phyloP scores from a whole-genome alignment of 2,113 vertebrate species.

The Otocyon megalotis region DNA sequence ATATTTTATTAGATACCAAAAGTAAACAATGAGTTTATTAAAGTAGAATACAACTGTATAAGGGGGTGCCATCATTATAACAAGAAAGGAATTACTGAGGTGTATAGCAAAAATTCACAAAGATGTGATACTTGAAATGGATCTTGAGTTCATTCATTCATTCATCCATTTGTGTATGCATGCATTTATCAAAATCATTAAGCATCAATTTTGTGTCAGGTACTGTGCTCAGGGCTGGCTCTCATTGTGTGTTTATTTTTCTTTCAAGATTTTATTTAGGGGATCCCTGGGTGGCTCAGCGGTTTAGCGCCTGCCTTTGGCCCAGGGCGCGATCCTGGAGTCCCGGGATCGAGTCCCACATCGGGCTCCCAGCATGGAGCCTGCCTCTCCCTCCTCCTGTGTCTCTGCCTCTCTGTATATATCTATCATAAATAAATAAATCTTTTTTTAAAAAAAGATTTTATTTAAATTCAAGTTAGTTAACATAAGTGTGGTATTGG shows the following conservation, averaged over 20 bases:
- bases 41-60: background rate
- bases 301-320: too few species aligned
- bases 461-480: background rate
- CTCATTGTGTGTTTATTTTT: background rate
- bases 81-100: background rate
- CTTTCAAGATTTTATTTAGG: background rate
- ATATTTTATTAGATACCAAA: background rate
- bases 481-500: background rate
- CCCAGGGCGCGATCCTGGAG: too few species aligned
- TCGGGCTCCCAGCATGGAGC: too few species aligned
- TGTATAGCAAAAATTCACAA: background rate
- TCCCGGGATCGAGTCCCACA: too few species aligned
- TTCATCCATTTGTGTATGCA: background rate
- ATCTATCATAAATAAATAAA: too few species aligned
- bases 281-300: too few species aligned
- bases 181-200: constrained; percentile 21
- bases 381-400: too few species aligned
- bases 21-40: background rate
- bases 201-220: background rate
- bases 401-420: too few species aligned
- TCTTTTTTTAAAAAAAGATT: too few species aligned
- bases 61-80: background rate
- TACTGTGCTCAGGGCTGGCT: background rate
- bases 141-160: background rate
- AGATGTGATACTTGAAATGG: background rate